Evolutionary conservation across 2,113 vertebrate genomes (phyloP).

Genomic region (Tichodroma muraria): DNA sequence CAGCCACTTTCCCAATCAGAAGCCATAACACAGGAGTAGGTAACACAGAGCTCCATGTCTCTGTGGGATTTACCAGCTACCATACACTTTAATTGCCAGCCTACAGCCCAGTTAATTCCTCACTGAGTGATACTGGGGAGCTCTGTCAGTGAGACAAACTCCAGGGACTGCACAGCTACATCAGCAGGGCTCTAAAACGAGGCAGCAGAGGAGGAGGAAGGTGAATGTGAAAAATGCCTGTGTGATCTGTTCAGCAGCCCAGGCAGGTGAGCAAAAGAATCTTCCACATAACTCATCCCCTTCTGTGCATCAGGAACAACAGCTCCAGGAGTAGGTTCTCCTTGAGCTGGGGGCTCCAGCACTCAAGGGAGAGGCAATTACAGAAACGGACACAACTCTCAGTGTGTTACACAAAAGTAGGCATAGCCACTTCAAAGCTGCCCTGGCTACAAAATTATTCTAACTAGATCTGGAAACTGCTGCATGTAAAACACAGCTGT

Average conservation of each 20-base stretch:
- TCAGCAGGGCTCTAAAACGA: background rate
- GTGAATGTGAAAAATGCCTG: fast-evolving
- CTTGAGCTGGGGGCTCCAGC: background rate
- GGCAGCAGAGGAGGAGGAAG: background rate
- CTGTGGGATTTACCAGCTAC: background rate
- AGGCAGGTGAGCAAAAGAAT: background rate
- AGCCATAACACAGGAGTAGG: background rate
- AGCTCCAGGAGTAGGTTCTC: background rate
- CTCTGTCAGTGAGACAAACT: background rate
- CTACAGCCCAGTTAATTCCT: background rate
- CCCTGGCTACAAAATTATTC: background rate
- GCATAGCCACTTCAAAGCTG: background rate
- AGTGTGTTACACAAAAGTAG: background rate
- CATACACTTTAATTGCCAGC: fast-evolving
- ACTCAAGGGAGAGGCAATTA: background rate
- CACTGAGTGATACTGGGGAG: fast-evolving
- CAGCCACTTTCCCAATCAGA: background rate
- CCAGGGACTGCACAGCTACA: background rate
- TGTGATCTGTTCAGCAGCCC: background rate
- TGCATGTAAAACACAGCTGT: background rate
- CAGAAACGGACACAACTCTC: background rate
- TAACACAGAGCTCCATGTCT: background rate
- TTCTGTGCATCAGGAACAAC: background rate
- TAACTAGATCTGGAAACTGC: background rate
- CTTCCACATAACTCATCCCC: fast-evolving